Evolutionary conservation across 2,888 invertebrate genomes (phyloP).

Genomic region (Drosophila conformis): DNA sequence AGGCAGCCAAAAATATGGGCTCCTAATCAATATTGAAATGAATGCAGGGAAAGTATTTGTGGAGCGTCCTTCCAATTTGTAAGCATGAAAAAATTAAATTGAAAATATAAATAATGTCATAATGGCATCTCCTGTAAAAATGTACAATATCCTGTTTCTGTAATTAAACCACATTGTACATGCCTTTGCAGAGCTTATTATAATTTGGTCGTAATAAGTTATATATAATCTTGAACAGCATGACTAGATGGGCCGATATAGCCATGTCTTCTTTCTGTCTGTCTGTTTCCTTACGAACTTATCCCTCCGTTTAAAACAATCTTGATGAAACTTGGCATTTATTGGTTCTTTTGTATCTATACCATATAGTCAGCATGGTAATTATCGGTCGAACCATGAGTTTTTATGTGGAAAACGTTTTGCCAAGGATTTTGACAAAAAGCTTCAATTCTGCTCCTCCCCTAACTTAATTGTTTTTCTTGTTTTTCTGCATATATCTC

Average conservation of each 20-base stretch:
- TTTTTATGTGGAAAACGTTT: not conserved
- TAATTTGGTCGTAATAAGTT: not conserved
- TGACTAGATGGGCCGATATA: not conserved
- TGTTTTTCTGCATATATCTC: not conserved
- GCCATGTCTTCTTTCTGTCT: not conserved
- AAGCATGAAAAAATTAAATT: not conserved
- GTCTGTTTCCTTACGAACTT: not conserved
- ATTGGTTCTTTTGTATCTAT: not conserved
- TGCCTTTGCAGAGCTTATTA: not conserved
- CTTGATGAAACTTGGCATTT: not conserved
- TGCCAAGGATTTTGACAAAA: not conserved
- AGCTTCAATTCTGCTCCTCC: not conserved
- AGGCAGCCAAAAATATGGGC: not conserved
- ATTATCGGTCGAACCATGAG: not conserved
- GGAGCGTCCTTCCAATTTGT: not conserved
- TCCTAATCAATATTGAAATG: not conserved
- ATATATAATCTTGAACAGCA: not conserved
- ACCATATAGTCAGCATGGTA: not conserved
- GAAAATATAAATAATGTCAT: not conserved
- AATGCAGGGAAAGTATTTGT: not conserved
- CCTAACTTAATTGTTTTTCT: not conserved
- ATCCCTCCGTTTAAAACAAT: not conserved
- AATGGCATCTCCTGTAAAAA: not conserved
- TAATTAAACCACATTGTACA: not conserved
- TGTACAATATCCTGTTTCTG: not conserved